These are phyloP conservation scores for Kryptolebias ocellatus DNA, from an alignment of 2,797 vertebrate species.

Conservation along the genomic window DNA sequence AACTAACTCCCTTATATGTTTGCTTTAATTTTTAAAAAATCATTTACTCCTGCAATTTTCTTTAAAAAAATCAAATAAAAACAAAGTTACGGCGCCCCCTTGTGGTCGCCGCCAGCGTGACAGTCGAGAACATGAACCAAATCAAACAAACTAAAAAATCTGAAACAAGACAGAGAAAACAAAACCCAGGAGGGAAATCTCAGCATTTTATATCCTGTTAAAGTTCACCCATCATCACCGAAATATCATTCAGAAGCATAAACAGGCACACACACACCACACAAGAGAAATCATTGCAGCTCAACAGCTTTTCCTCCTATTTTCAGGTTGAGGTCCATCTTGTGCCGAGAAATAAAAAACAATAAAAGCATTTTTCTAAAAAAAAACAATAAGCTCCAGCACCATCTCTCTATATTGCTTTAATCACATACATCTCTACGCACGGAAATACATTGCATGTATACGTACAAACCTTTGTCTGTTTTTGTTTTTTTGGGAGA, in stretches of 20 bases:
- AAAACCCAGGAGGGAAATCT: slow-evolving; percentile 25
- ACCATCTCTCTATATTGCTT: slow-evolving; percentile 80
- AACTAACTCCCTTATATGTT: no score
- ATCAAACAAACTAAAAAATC: background rate
- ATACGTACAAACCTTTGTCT: slow-evolving; percentile 72
- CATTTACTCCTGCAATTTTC: background rate
- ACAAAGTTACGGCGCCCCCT: slow-evolving; percentile 50
- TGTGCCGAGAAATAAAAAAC: slow-evolving; percentile 30
- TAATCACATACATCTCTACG: slow-evolving; percentile 79
- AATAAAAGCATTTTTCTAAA: slow-evolving; percentile 55
- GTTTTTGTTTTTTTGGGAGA: slow-evolving; percentile 69
- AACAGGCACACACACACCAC: slow-evolving; percentile 63
- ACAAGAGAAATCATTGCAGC: slow-evolving; percentile 23
- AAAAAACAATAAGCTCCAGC: slow-evolving; percentile 66
- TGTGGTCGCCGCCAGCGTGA: slow-evolving; percentile 55
- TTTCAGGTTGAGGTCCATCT: slow-evolving; percentile 41
- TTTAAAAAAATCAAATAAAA: slow-evolving; percentile 7
- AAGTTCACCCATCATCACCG: slow-evolving; percentile 27
- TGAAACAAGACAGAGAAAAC: slow-evolving; percentile 32
- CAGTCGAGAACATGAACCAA: slow-evolving; percentile 3
- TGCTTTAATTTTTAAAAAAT: no score
- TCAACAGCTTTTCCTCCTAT: background rate
- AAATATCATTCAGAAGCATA: slow-evolving; percentile 57
- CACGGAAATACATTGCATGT: slow-evolving; percentile 79
- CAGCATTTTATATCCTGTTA: slow-evolving; percentile 24